Evolutionary conservation across 2,888 invertebrate species (phyloP).

Genomic region (Heliconius ismenius): DNA sequence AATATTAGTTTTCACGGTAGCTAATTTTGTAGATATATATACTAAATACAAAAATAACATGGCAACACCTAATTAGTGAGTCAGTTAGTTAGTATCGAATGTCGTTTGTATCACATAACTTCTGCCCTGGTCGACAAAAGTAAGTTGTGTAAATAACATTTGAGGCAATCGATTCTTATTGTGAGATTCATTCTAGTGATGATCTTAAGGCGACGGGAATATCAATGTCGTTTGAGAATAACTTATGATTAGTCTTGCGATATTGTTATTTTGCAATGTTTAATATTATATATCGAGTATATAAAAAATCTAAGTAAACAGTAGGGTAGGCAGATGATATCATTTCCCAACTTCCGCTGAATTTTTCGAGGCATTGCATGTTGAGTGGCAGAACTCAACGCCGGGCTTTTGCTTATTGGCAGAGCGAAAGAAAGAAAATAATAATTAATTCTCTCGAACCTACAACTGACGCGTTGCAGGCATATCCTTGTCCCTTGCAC

Average conservation of each 20-base stretch:
- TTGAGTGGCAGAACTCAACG: no score
- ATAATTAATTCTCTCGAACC: no score
- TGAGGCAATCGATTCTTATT: constrained; percentile 47
- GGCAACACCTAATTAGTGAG: constrained; percentile 23
- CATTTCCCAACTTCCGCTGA: no score
- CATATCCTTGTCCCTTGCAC: no score
- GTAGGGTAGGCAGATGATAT: no score
- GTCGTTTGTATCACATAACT: constrained; percentile 59
- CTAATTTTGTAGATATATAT: neutral
- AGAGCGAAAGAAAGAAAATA: no score
- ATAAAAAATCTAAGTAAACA: no score
- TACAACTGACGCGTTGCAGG: no score
- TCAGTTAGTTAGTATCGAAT: constrained; percentile 7
- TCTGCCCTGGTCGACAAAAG: constrained; percentile 55
- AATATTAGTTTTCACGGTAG: constrained; percentile 14
- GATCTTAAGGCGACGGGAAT: constrained; percentile 6
- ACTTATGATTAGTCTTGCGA: neutral
- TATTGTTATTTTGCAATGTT: neutral
- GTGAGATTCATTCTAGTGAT: constrained; percentile 37
- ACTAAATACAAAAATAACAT: constrained; percentile 7
- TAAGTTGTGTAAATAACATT: constrained; percentile 50
- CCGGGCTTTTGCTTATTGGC: no score
- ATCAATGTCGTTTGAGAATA: neutral
- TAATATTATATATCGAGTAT: neutral
- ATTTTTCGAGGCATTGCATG: no score